Percentiles rank a stretch among this genome's conserved stretches.
Evolutionary conservation across 2,888 invertebrate genomes (phyloP).

Genomic region (Apomyelois bistriatella): DNA sequence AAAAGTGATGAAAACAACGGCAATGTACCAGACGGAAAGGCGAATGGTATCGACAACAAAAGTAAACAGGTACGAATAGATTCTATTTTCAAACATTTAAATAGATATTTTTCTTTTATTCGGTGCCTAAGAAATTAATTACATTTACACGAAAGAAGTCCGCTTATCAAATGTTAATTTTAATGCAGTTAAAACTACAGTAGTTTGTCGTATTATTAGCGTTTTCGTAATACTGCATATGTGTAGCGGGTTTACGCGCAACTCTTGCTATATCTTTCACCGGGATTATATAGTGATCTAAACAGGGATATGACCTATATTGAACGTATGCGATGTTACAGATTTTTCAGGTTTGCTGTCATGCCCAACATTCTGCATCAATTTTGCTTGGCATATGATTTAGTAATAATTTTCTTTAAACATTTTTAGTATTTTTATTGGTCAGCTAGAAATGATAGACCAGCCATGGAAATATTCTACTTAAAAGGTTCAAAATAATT

Average conservation of each 20-base stretch:
- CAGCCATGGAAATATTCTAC: no score
- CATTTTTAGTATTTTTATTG: no score
- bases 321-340: conserved; percentile 41
- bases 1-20: conserved; percentile 78
- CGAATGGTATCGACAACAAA: conserved; percentile 80
- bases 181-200: conserved; percentile 2
- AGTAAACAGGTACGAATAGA: conserved; percentile 76
- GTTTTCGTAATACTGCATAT: conserved; percentile 26
- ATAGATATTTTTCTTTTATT: conserved; percentile 27
- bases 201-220: conserved; percentile 17
- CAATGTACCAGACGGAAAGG: conserved; percentile 72
- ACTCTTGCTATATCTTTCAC: conserved; percentile 34
- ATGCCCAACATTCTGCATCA: no score
- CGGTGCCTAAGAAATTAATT: background rate
- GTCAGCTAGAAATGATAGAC: no score
- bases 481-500: no score
- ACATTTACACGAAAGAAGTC: background rate
- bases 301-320: conserved; percentile 73
- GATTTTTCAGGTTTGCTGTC: conserved; percentile 20
- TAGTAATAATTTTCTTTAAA: no score
- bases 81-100: conserved; percentile 30
- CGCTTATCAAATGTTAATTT: no score
- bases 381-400: no score
- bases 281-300: conserved; percentile 51
- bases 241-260: conserved; percentile 56